Evolutionary conservation across 2,113 vertebrate genomes (phyloP).

Genomic region (Desmodus rotundus): DNA sequence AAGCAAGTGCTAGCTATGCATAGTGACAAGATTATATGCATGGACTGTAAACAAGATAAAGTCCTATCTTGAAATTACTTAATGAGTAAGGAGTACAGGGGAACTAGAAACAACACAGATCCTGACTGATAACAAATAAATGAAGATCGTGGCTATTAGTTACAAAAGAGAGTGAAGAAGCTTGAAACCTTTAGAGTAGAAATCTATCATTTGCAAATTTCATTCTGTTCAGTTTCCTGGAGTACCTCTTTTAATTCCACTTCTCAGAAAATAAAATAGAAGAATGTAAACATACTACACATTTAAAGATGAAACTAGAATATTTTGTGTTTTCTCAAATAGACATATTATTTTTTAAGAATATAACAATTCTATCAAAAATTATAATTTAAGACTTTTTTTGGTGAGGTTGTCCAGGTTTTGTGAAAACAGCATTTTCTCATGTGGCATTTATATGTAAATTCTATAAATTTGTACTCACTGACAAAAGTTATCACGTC

Average conservation of each 20-base stretch:
- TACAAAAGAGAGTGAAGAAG: neutral
- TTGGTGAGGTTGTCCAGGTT: neutral
- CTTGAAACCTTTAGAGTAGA: neutral
- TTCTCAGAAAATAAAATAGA: neutral
- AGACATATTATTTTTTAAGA: neutral
- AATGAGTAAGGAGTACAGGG: neutral
- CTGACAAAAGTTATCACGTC: neutral
- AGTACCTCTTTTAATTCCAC: neutral
- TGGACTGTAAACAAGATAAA: neutral
- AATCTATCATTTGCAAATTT: neutral
- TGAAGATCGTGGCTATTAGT: neutral
- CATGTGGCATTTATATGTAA: neutral
- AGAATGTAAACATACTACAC: neutral
- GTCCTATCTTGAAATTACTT: neutral
- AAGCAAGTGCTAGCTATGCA: neutral
- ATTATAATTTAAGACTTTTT: neutral
- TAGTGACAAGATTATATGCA: neutral
- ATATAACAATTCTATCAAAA: neutral
- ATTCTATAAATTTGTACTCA: neutral
- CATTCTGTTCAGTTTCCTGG: neutral
- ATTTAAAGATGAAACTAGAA: neutral
- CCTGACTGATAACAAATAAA: neutral
- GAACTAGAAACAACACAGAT: neutral
- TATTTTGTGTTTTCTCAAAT: neutral
- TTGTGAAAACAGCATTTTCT: neutral